Evolutionary conservation across 2,113 vertebrate genomes (phyloP).

Genomic region (Heterochromis multidens): DNA sequence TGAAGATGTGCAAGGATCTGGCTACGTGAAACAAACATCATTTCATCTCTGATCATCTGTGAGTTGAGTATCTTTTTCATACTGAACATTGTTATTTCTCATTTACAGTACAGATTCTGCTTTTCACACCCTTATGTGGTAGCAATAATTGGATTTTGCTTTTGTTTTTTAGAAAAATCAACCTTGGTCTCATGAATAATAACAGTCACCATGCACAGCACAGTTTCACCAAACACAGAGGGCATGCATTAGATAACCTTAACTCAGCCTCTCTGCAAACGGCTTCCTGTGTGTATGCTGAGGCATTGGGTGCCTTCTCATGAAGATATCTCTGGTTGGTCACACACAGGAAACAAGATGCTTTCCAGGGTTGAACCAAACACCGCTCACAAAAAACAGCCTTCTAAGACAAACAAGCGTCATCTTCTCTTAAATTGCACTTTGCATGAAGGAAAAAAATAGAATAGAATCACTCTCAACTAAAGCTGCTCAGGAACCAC

Average conservation of each 20-base stretch:
- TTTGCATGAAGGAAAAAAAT: not conserved
- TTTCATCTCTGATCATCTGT: not conserved
- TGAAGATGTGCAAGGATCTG: not conserved
- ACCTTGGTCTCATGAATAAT: not conserved
- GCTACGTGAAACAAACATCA: not conserved
- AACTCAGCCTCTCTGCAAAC: conserved; percentile 16
- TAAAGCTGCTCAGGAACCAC: not conserved
- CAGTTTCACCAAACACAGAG: not conserved
- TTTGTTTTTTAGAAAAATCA: not conserved
- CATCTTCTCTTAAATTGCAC: conserved; percentile 11
- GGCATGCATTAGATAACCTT: not conserved
- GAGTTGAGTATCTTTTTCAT: not conserved
- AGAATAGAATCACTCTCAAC: not conserved
- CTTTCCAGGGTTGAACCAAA: conserved; percentile 43
- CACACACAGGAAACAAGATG: conserved; percentile 51
- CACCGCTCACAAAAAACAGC: not conserved
- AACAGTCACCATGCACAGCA: not conserved
- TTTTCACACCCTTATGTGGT: not conserved
- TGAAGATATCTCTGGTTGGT: conserved; percentile 27
- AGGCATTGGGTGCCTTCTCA: not conserved
- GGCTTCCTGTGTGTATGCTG: conserved; percentile 32
- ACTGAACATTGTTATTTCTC: not conserved
- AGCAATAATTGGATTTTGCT: not conserved
- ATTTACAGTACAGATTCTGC: not conserved
- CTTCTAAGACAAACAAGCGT: conserved; percentile 14